Conservation (phyloP, 1,140 invertebrate species). For the Nasonia longicornis region DNA sequence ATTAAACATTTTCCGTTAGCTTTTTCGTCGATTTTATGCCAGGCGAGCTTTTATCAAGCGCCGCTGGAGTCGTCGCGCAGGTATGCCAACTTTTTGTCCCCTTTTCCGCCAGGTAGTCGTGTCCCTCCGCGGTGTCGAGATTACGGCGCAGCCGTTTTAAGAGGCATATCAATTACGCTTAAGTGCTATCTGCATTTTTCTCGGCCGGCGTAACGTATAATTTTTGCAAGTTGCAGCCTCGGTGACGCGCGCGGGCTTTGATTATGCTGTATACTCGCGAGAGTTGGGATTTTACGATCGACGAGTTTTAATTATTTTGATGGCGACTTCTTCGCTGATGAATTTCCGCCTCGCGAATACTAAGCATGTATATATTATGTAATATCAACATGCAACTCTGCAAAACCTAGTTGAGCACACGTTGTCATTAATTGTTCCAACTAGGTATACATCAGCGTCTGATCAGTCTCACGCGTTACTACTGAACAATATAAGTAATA, state of each 20-base stretch:
- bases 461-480: neutral
- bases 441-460: too few relatives aligned
- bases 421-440: too few relatives aligned
- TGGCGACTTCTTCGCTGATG: neutral
- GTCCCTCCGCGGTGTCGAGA: neutral
- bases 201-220: neutral
- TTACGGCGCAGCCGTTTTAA: neutral
- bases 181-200: constrained; percentile 18
- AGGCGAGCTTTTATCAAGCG: constrained; percentile 1
- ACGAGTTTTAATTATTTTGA: neutral
- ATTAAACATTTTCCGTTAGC: neutral
- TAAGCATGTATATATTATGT: too few relatives aligned
- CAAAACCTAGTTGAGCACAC: too few relatives aligned
- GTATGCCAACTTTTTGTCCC: neutral
- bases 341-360: neutral
- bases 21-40: neutral
- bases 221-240: neutral
- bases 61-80: neutral
- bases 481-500: neutral
- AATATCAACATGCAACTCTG: neutral
- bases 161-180: constrained; percentile 27
- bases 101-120: neutral
- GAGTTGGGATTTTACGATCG: neutral
- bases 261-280: neutral
- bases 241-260: neutral